phyloP scores from a whole-genome alignment of 1,140 invertebrate species.

The Hirudo medicinalis region DNA sequence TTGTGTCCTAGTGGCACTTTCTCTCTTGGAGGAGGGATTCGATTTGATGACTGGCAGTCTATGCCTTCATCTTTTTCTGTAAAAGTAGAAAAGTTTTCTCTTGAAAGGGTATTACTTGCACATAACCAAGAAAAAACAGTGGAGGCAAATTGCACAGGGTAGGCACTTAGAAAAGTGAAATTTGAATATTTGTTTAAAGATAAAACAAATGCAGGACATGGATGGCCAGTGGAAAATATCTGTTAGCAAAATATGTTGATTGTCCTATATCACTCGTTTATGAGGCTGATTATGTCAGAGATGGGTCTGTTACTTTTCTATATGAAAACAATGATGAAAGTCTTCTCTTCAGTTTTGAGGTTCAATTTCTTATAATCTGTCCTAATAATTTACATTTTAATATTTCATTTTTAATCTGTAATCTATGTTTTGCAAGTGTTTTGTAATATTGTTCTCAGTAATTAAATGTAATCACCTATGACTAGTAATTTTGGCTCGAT shows the following conservation, averaged over 20 bases:
- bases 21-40: conserved; percentile 46
- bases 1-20: conserved; percentile 45
- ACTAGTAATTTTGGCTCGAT: no score
- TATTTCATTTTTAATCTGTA: no score
- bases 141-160: conserved; percentile 31
- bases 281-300: conserved; percentile 45
- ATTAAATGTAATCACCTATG: no score
- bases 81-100: conserved; percentile 39
- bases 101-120: not conserved
- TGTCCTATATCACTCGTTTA: conserved; percentile 45
- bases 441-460: no score
- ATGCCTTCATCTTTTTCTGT: conserved; percentile 43
- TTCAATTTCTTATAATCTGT: not conserved
- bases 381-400: no score
- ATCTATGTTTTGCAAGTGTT: no score
- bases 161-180: conserved; percentile 13
- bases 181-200: not conserved
- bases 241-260: conserved; percentile 39
- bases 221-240: conserved; percentile 40
- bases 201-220: conserved; percentile 32
- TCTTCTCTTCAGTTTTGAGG: conserved; percentile 11
- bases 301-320: conserved; percentile 43
- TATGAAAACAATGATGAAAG: conserved; percentile 46
- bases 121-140: conserved; percentile 9
- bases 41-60: conserved; percentile 44